Conservation (phyloP, 92 coral and sea anemone species). For the Blastomussa wellsi region DNA sequence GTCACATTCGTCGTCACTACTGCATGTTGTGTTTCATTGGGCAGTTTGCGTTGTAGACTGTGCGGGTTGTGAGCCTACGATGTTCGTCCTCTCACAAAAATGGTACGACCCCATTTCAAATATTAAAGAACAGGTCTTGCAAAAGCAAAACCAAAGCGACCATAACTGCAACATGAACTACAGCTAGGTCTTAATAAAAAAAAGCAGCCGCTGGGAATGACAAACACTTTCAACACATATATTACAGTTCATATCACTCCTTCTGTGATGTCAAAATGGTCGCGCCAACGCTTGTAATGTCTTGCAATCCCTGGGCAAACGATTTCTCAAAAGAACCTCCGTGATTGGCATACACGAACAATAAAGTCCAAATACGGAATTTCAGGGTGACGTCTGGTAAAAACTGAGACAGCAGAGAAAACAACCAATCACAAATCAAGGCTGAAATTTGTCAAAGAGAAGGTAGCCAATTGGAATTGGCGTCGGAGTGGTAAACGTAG, state of each 20-base stretch:
- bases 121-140: neutral
- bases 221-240: neutral
- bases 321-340: neutral
- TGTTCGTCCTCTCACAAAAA: neutral
- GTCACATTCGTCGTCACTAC: neutral
- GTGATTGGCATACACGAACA: neutral
- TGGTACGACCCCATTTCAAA: neutral
- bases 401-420: neutral
- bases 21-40: neutral
- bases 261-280: neutral
- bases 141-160: neutral
- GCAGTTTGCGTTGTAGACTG: neutral
- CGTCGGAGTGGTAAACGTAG: neutral
- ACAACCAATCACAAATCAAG: neutral
- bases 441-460: neutral
- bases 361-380: neutral
- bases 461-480: neutral
- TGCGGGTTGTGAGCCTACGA: neutral
- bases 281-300: neutral
- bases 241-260: neutral
- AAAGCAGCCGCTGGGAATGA: too few relatives aligned
- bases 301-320: neutral
- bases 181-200: neutral
- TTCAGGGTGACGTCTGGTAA: neutral
- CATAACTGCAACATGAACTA: neutral